phyloP scores from a whole-genome alignment of 2,113 vertebrate genomes.

The Calypte anna region DNA sequence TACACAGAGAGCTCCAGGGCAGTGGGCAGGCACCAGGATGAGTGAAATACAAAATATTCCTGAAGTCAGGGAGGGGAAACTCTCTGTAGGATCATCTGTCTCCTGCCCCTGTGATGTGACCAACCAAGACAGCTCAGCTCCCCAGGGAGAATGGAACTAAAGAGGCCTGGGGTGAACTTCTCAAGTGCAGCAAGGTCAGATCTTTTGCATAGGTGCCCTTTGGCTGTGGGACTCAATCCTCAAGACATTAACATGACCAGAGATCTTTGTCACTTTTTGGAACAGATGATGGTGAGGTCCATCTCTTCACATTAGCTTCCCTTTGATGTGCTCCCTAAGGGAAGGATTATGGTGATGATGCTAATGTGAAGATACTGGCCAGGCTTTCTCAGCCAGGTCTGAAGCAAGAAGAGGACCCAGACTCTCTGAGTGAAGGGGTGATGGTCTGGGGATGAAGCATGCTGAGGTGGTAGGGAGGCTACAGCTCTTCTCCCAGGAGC shows the following conservation, averaged over 20 bases:
- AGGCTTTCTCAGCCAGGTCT: slow-evolving; percentile 13
- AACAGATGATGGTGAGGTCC: not conserved
- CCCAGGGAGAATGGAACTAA: not conserved
- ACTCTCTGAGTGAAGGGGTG: not conserved
- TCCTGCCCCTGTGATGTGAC: not conserved
- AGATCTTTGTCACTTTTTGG: slow-evolving; percentile 39
- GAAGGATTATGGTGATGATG: not conserved
- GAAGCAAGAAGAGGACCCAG: not conserved
- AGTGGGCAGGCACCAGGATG: not conserved
- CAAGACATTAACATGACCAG: not conserved
- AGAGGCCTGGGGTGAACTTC: not conserved
- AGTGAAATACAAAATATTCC: not conserved
- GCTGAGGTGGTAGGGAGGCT: fast-evolving
- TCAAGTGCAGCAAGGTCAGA: not conserved
- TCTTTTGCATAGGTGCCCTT: not conserved
- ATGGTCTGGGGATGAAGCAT: not conserved
- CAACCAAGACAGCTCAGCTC: not conserved
- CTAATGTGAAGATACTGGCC: not conserved
- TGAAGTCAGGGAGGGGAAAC: not conserved
- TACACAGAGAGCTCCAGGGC: not conserved
- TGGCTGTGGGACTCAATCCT: not conserved
- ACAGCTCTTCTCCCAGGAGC: not conserved
- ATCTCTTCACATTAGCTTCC: slow-evolving; percentile 29
- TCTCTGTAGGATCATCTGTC: not conserved
- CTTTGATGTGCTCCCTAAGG: not conserved